Base-by-base conservation (phyloP, 2,113 vertebrate genomes). In the Aphyosemion australe region DNA sequence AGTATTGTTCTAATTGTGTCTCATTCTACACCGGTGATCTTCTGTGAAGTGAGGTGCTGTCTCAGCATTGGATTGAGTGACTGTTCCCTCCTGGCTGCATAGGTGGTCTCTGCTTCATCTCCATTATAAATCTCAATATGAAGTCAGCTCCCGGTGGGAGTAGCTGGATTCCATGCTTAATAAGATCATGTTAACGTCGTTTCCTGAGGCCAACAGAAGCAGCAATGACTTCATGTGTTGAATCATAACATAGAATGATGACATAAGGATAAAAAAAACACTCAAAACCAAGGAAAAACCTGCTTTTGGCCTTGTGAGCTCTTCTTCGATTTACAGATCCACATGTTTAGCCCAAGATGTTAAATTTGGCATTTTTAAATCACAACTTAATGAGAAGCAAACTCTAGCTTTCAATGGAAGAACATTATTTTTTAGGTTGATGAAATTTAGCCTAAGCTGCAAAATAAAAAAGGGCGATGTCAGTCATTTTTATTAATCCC, bases 141-240 rank as follows among this genome's bases (percentile, higher is more conserved):
- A 78, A 59, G 47, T 60, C 42, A 13, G 16, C 54, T 63, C 50
- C 52, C 62, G 32, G 1, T 51, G 61, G 57, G 69, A 76, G 14
- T 60, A 26, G 39, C 76, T 43, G 39, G 2, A 13, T 76, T 67
- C 43, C 13, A 18, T 20, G 5, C 43, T 74, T 45, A 37, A 77
- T 80, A 54, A 47, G 4, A 10, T 55, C n/a, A 47, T 61, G 50
- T 72, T 63, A 15, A 72, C 69, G 63, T 2, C 39, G 31, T 52
- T 72, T 15, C 14, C 21, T 32, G 20, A 72, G 42, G 34, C 19
- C 12, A 61, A 59, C 50, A 26, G 56, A 67, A 26, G 47, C 46
- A 31, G 43, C 2, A 21, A 37, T 81, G 84, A 78, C 43, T 34
- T 84, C 75, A 79, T 84, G 48, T 56, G 52, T 32, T 69, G 65